phyloP scores from a whole-genome alignment of 1,140 invertebrate genomes.

The Cheumatopsyche charites region DNA sequence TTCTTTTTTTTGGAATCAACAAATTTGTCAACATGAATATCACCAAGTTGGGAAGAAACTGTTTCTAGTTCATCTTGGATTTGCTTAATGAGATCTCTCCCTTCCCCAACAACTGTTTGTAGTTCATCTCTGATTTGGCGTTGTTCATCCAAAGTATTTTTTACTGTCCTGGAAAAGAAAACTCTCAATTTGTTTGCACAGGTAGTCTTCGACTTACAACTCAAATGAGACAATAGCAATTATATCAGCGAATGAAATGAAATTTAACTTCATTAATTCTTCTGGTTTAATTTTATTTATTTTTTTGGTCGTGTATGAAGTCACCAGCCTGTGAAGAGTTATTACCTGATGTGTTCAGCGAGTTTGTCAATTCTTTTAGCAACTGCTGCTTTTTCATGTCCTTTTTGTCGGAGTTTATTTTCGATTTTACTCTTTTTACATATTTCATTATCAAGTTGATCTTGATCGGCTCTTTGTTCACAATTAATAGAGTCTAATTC shows the following conservation, averaged over 20 bases:
- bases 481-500: slow-evolving; percentile 94
- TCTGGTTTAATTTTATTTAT: too few species aligned
- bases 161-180: slow-evolving; percentile 69
- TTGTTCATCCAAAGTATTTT: slow-evolving; percentile 88
- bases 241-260: too few species aligned
- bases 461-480: slow-evolving; percentile 98
- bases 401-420: slow-evolving; percentile 85
- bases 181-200: too few species aligned
- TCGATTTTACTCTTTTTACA: slow-evolving; percentile 87
- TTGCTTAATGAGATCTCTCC: slow-evolving; percentile 87
- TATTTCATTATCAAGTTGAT: slow-evolving; percentile 90
- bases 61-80: slow-evolving; percentile 87
- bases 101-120: slow-evolving; percentile 85
- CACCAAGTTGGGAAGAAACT: slow-evolving; percentile 91
- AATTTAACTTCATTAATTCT: too few species aligned
- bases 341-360: slow-evolving; percentile 89
- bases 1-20: slow-evolving; percentile 93
- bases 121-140: slow-evolving; percentile 77
- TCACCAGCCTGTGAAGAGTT: too few species aligned
- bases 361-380: slow-evolving; percentile 93
- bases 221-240: too few species aligned
- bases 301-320: too few species aligned
- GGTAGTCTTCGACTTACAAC: too few species aligned
- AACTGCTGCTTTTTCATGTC: slow-evolving; percentile 92
- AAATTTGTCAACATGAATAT: slow-evolving; percentile 97